Base-by-base conservation (phyloP, 2,888 invertebrate species). In the Pristionchus maxplancki region DNA sequence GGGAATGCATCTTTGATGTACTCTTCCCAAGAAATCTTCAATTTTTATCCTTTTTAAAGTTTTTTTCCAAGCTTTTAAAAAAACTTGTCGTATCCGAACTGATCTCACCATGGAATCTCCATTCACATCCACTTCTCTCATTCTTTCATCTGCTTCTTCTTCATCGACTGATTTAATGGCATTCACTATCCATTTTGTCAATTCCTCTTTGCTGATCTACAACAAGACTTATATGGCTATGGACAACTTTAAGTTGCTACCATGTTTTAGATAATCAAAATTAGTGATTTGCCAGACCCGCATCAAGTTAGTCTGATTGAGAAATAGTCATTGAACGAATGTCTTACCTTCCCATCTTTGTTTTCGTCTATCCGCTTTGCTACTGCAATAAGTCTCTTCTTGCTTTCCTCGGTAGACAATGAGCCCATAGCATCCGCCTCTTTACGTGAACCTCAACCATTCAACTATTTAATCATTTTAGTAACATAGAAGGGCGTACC, bases 341-440 rank as follows among this genome's bases (percentile, higher is more conserved):
- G 31, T 1, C 34, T 34, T 3, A 87, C 87, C 87, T 74, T 71
- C 13, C 87, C 71, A 74, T 87, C 87, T 48, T 87, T 87, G n/a
- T 87, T 53, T 28, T 67, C 74, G n/a, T 87, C 99, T 97, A 99
- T 98, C 95, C 97, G 97, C 20, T 96, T 96, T 48, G 98, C 96
- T 86, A 99, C 95, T 90, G 97, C 96, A 15, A 95, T 96, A 85
- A 98, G 96, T 91, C 97, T 96, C 93, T 96, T 96, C 95, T 97
- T 97, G 0, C 98, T 96, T 95, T 98, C 98, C 93, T 97, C 97
- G 0, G 97, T 97, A 31, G 97, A 96, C 86, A 98, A 96, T 91
- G 96, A 96, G 95, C 98, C 97, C 95, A 96, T 98, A 95, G 98
- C 97, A 95, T 98, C 97, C 0, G 98, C 98, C 94, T 97, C 97